Evolutionary conservation across 2,797 vertebrate genomes (phyloP).

Genomic region (Mastacembelus armatus): DNA sequence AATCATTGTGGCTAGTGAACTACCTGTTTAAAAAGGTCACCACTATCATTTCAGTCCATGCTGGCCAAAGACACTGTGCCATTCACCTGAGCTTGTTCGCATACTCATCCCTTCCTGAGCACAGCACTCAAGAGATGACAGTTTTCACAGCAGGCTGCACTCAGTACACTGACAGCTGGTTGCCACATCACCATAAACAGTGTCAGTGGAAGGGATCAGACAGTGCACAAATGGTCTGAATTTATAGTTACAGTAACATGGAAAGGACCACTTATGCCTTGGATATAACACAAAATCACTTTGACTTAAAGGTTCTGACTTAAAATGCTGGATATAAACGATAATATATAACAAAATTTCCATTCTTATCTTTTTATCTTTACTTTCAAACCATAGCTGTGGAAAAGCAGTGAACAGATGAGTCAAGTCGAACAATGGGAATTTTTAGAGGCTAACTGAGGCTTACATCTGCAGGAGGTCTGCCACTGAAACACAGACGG

Average conservation of each 20-base stretch:
- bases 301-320: background rate
- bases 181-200: conserved; percentile 72
- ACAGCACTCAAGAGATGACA: conserved; percentile 59
- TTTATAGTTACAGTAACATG: background rate
- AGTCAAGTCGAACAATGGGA: background rate
- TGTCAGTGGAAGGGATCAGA: conserved; percentile 18
- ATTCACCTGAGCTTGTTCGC: conserved; percentile 47
- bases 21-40: conserved; percentile 57
- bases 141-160: conserved; percentile 74
- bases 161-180: conserved; percentile 67
- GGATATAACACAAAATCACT: background rate
- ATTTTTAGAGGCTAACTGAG: background rate
- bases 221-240: background rate
- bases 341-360: background rate
- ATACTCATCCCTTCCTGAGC: conserved; percentile 55
- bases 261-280: background rate
- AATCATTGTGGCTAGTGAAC: conserved; percentile 31
- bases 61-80: background rate
- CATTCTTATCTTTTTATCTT: background rate
- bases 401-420: background rate
- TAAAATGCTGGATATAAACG: background rate
- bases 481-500: background rate
- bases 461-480: background rate
- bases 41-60: conserved; percentile 35
- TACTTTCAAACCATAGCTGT: no score